Evolutionary conservation across 2,888 invertebrate species (phyloP).

Genomic region (Acleris laterana): DNA sequence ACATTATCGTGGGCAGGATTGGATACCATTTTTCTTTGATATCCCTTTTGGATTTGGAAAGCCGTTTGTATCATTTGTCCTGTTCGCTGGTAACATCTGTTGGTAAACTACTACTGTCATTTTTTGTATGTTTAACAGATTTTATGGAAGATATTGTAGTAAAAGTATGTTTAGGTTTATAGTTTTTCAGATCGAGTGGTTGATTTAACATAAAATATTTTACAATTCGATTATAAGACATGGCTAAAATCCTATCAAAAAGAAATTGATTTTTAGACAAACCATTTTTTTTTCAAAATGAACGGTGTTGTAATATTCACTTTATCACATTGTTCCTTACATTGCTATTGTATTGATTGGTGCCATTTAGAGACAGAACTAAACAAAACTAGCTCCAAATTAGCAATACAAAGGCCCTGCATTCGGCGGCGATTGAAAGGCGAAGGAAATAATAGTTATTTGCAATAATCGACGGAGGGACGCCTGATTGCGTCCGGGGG

Average conservation of each 20-base stretch:
- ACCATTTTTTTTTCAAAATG: not conserved
- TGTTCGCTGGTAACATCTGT: constrained; percentile 27
- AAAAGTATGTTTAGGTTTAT: not conserved
- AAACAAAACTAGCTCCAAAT: constrained; percentile 70
- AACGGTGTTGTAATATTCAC: not conserved
- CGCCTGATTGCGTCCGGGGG: constrained; percentile 79
- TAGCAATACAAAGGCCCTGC: constrained; percentile 74
- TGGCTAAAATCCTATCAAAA: too few relatives aligned
- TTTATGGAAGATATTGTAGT: not conserved
- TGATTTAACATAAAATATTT: too few relatives aligned
- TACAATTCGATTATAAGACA: too few relatives aligned
- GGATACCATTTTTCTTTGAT: constrained; percentile 35
- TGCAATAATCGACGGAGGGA: constrained; percentile 80
- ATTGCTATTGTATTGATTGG: constrained; percentile 13
- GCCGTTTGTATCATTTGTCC: constrained; percentile 32
- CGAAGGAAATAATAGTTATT: constrained; percentile 77
- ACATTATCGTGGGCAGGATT: constrained; percentile 45
- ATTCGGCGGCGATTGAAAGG: constrained; percentile 74
- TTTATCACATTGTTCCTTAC: not conserved
- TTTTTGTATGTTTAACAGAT: constrained; percentile 3
- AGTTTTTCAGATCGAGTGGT: too few relatives aligned
- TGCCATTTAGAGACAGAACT: constrained; percentile 42
- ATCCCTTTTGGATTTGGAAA: constrained; percentile 30
- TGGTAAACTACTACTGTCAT: not conserved
- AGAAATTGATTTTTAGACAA: too few relatives aligned